Evolutionary conservation across 2,888 invertebrate genomes (phyloP), one percentile per base, ranked within the genome.

Genomic region (Reticulitermes lucifugus): DNA sequence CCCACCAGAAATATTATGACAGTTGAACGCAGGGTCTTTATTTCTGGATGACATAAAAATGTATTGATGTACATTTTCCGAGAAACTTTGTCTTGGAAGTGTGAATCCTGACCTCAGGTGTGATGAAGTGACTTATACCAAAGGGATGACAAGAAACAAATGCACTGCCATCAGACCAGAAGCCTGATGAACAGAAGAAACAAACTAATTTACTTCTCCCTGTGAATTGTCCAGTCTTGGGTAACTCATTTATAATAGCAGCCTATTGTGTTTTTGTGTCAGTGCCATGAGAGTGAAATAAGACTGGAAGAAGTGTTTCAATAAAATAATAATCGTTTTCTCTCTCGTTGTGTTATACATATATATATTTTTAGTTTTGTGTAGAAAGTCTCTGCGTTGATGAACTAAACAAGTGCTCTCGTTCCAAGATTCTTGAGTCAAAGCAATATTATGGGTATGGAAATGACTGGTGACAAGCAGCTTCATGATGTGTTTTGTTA

Each of bases 251-350:
- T 35, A 35, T 35, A 51, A 14, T 41, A 73, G 41, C 51, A 46
- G 12, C 46, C 9, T 77, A n/a, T 10, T 77, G 77, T 77, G 51
- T 77, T 77, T 60, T 29, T 70, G 70, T 81, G 81, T 81, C 81
- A 81, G 81, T 81, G 81, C 81, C 70, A 70, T 81, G 14, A 70
- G 35, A 80, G 65, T 81, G 65, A 81, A 65, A 55, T 6, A 59
- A 79, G 59, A 59, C 59, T 81, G 46, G 55, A 77, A 79, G 80
- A 60, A 51, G 60, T 60, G 29, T 51, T 60, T 60, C 22, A 35
- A 18, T 55, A 55, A 73, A 73, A 29, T 35, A 5, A n/a, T 29
- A 73, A 18, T 41, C 46, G 25, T 77, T 77, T 77, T n/a, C 46
- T 43, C 77, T 77, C 77, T 77, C 46, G n/a, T 46, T n/a, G 77